Evolutionary conservation across 1,140 invertebrate species (phyloP).

Genomic region (Oedothorax gibbosus): DNA sequence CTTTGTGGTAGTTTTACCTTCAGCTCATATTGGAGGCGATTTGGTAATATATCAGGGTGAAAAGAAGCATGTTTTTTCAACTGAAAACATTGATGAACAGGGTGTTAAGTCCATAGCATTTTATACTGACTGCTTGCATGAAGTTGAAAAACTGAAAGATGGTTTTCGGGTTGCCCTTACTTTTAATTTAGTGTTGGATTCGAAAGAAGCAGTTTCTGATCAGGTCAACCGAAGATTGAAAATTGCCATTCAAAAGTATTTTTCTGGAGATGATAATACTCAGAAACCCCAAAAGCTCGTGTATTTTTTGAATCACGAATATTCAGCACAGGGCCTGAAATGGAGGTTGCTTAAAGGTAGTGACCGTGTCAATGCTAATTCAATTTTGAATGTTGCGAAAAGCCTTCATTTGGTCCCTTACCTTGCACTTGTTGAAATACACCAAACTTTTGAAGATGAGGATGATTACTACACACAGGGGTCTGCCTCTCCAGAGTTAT

Average conservation of each 20-base stretch:
- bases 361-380: neutral
- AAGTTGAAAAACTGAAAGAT: conserved; percentile 10
- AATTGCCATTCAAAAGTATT: neutral
- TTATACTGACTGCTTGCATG: conserved; percentile 1
- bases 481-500: neutral
- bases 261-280: neutral
- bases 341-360: conserved; percentile 1
- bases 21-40: conserved; percentile 3
- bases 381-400: neutral
- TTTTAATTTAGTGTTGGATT: neutral
- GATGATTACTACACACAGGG: neutral
- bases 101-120: neutral
- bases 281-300: neutral
- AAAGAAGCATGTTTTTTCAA: neutral
- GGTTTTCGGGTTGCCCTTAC: neutral
- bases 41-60: neutral
- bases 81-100: neutral
- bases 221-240: neutral
- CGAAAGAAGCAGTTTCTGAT: neutral
- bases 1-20: neutral
- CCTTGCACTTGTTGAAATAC: neutral
- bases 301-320: neutral
- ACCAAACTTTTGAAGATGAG: neutral
- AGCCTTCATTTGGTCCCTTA: neutral
- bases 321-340: neutral